These are phyloP conservation scores for Tribolium castaneum DNA, from an alignment of 1,140 invertebrate species.

Conservation along the genomic window DNA sequence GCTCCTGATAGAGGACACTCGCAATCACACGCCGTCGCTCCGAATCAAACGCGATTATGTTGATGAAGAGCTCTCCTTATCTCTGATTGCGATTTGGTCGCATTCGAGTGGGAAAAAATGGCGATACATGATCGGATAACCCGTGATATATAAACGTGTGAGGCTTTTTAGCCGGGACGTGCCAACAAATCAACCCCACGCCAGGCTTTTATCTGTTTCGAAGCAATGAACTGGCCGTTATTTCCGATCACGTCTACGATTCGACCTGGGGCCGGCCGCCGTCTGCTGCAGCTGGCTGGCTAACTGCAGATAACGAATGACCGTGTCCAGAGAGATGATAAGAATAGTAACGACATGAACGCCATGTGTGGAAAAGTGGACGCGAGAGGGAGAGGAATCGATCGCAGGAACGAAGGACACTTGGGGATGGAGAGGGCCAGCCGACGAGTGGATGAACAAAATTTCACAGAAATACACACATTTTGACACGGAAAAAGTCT, in stretches of 20 bases:
- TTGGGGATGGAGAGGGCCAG: neutral
- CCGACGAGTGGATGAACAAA: neutral
- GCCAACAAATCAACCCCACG: constrained; percentile 27
- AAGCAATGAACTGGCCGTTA: constrained; percentile 30
- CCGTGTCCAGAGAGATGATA: constrained; percentile 10
- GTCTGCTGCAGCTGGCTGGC: constrained; percentile 18
- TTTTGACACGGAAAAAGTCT: no score
- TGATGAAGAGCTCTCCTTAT: neutral
- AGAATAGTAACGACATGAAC: constrained; percentile 10
- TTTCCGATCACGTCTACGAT: constrained; percentile 21
- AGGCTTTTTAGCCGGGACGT: constrained; percentile 8
- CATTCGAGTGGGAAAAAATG: neutral
- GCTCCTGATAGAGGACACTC: neutral
- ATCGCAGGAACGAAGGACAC: neutral
- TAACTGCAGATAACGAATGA: constrained; percentile 29
- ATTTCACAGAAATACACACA: no score
- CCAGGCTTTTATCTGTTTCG: constrained; percentile 24
- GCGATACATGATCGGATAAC: neutral
- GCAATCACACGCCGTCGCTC: neutral
- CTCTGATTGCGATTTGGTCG: neutral
- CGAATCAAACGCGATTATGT: neutral
- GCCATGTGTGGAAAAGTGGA: neutral
- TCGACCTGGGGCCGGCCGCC: constrained; percentile 19
- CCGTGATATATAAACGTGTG: constrained; percentile 6
- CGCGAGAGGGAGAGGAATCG: neutral